Evolutionary conservation across 2,113 vertebrate species (phyloP).

Genomic region (Bujurquina vittata): DNA sequence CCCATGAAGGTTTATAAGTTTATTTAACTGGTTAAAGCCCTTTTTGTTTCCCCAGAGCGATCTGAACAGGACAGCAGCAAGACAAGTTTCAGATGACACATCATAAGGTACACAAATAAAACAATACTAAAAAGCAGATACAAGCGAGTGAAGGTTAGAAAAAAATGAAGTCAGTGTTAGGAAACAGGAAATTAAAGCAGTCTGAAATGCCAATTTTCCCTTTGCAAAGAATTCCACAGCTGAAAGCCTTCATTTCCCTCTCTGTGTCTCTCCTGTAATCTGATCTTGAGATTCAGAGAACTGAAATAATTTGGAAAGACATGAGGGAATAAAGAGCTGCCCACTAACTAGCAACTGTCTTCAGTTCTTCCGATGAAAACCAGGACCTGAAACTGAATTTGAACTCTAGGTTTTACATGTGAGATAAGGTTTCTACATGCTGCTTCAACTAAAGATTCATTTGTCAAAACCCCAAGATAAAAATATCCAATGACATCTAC

Average conservation of each 20-base stretch:
- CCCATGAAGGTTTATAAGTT: not conserved
- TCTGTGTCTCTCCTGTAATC: not conserved
- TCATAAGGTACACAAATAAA: not conserved
- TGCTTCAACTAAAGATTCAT: not conserved
- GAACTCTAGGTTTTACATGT: fast-evolving
- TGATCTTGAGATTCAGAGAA: not conserved
- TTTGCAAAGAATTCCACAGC: not conserved
- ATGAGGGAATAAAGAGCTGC: not conserved
- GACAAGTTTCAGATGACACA: not conserved
- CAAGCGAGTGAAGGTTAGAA: fast-evolving
- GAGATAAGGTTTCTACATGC: not conserved
- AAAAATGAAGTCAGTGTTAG: not conserved
- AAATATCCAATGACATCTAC: not conserved
- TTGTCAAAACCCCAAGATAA: not conserved
- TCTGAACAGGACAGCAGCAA: no score
- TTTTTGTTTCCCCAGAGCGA: no score
- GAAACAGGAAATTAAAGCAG: not conserved
- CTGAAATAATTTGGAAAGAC: not conserved
- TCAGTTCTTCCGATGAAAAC: not conserved
- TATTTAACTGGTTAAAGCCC: not conserved
- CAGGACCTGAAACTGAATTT: not conserved
- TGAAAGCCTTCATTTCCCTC: not conserved
- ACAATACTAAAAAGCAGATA: not conserved
- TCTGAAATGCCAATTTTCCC: not conserved
- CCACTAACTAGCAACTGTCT: not conserved